Percentiles rank a stretch among this genome's conserved stretches.
Evolutionary conservation across 2,113 vertebrate species (phyloP).

Genomic region (Cebidichthys violaceus): DNA sequence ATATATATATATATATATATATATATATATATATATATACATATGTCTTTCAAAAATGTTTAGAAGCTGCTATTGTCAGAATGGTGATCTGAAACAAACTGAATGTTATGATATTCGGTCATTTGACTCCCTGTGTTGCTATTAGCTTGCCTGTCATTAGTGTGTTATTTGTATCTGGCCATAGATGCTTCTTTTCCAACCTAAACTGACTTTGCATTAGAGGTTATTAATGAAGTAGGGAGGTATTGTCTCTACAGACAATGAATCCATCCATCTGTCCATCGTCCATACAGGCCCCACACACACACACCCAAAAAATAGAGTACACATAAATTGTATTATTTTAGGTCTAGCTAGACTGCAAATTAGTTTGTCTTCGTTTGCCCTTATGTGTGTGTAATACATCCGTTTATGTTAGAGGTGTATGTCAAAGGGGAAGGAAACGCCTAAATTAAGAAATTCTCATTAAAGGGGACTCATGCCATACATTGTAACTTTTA

Average conservation of each 20-base stretch:
- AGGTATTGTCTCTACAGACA: slow-evolving; percentile 38
- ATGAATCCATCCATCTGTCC: slow-evolving; percentile 36
- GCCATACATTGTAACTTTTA: slow-evolving; percentile 61
- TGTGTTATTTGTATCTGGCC: slow-evolving; percentile 50
- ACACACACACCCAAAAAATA: slow-evolving; percentile 14
- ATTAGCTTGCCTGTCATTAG: slow-evolving; percentile 70
- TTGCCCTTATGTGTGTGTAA: slow-evolving; percentile 53
- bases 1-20: slow-evolving; percentile 46
- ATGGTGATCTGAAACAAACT: slow-evolving; percentile 78
- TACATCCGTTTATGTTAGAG: slow-evolving; percentile 49
- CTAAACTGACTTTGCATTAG: slow-evolving; percentile 42
- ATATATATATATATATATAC: slow-evolving; percentile 36
- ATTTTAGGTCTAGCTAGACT: slow-evolving; percentile 43
- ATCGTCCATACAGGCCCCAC: slow-evolving; percentile 21
- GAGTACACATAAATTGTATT: slow-evolving; percentile 41
- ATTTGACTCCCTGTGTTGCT: slow-evolving; percentile 72
- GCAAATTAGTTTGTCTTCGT: slow-evolving; percentile 39
- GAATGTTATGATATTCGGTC: slow-evolving; percentile 64
- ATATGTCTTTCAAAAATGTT: slow-evolving; percentile 73
- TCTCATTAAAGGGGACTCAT: slow-evolving; percentile 45
- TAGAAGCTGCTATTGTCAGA: slow-evolving; percentile 90
- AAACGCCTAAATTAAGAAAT: slow-evolving; percentile 61
- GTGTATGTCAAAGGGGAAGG: slow-evolving; percentile 51
- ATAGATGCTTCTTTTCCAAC: slow-evolving; percentile 29
- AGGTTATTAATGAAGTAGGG: slow-evolving; percentile 41